Evolutionary conservation across 2,888 invertebrate genomes (phyloP).

Genomic region (Hypercompe scribonia): DNA sequence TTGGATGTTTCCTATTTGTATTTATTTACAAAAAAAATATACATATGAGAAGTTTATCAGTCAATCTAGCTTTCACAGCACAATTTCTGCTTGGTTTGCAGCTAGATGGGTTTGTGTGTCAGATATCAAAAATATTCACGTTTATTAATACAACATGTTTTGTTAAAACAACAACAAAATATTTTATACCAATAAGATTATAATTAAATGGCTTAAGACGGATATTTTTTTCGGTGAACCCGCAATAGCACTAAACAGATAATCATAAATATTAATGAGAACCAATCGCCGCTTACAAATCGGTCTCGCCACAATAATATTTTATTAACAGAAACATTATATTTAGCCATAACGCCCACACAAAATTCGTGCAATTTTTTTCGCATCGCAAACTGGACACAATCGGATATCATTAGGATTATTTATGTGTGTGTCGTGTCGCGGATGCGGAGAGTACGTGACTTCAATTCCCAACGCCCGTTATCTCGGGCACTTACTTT

Average conservation of each 20-base stretch:
- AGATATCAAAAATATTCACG: too few relatives aligned
- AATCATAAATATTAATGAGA: constrained; percentile 46
- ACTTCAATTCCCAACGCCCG: constrained; percentile 67
- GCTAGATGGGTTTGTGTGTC: too few relatives aligned
- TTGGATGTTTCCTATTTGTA: too few relatives aligned
- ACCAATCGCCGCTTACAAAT: constrained; percentile 45
- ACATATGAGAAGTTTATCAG: too few relatives aligned
- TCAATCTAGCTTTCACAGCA: too few relatives aligned
- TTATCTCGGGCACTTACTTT: constrained; percentile 63
- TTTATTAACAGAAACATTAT: constrained; percentile 52
- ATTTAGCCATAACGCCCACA: constrained; percentile 45
- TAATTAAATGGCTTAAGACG: constrained; percentile 7
- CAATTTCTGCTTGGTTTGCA: too few relatives aligned
- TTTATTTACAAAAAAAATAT: too few relatives aligned
- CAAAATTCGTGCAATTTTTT: constrained; percentile 51
- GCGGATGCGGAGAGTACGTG: constrained; percentile 70
- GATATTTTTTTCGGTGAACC: constrained; percentile 34
- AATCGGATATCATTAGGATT: constrained; percentile 83
- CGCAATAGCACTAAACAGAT: constrained; percentile 27
- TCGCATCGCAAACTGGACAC: constrained; percentile 66
- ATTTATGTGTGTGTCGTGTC: constrained; percentile 79
- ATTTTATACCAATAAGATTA: neutral
- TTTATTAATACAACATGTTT: neutral
- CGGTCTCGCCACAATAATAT: constrained; percentile 45
- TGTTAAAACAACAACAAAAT: neutral